These are phyloP conservation scores for Acronicta aceris DNA, from an alignment of 2,888 invertebrate species.

Conservation along the genomic window DNA sequence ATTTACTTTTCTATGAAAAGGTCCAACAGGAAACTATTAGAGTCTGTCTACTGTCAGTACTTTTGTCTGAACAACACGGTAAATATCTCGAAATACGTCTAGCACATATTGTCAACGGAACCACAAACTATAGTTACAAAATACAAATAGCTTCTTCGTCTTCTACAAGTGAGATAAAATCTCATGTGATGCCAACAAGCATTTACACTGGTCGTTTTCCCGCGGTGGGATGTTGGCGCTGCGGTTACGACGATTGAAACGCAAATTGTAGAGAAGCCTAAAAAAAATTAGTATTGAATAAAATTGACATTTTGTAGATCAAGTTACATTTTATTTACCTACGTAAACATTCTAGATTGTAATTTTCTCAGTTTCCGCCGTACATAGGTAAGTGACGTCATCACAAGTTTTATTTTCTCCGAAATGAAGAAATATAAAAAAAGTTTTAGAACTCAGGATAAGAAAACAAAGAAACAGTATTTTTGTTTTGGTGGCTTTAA, in stretches of 20 bases:
- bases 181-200: slow-evolving; percentile 34
- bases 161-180: slow-evolving; percentile 29
- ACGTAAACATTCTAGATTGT: too few species aligned
- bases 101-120: too few species aligned
- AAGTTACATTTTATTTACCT: slow-evolving; percentile 1
- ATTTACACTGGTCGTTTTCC: slow-evolving; percentile 42
- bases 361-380: too few species aligned
- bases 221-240: slow-evolving; percentile 10
- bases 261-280: slow-evolving; percentile 34
- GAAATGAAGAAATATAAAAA: too few species aligned
- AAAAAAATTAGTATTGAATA: slow-evolving; percentile 37
- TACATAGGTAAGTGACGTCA: too few species aligned
- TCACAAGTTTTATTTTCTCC: too few species aligned
- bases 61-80: not conserved
- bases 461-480: too few species aligned
- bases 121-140: slow-evolving; percentile 1
- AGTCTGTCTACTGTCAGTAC: not conserved
- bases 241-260: slow-evolving; percentile 42
- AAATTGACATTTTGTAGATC: slow-evolving; percentile 20
- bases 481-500: too few species aligned
- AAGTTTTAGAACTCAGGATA: too few species aligned
- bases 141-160: slow-evolving; percentile 13
- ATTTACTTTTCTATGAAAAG: too few species aligned
- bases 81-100: too few species aligned
- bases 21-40: too few species aligned